These are phyloP conservation scores for Drosophila macrothrix DNA, from an alignment of 2,888 invertebrate species.

Conservation along the genomic window DNA sequence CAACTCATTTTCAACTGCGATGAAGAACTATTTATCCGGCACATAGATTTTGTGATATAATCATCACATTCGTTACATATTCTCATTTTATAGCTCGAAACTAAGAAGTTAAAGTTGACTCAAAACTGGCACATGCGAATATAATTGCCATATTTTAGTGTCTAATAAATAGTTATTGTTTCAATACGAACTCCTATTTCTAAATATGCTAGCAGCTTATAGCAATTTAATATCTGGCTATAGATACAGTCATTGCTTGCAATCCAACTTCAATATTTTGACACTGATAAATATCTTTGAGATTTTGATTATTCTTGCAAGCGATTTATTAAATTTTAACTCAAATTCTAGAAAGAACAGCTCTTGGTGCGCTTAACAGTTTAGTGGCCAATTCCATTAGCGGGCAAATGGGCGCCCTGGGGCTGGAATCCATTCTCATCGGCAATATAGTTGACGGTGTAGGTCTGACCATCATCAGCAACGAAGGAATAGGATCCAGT, in stretches of 20 bases:
- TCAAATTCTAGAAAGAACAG: slow-evolving; percentile 70
- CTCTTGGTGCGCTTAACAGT: slow-evolving; percentile 58
- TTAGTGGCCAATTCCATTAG: slow-evolving; percentile 60
- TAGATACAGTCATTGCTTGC: background rate
- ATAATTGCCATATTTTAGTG: background rate
- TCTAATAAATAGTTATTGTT: background rate
- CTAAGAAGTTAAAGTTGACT: slow-evolving; percentile 45
- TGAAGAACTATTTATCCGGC: background rate
- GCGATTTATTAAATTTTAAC: slow-evolving; percentile 59
- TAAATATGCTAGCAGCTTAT: background rate
- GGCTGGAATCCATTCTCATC: slow-evolving; percentile 85
- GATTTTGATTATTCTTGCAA: slow-evolving; percentile 48
- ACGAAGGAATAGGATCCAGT: slow-evolving; percentile 86
- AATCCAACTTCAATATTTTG: background rate
- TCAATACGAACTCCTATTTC: background rate
- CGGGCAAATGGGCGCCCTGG: slow-evolving; percentile 83
- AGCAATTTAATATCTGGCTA: background rate
- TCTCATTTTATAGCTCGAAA: slow-evolving; percentile 35
- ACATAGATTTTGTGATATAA: background rate
- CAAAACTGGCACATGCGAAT: background rate
- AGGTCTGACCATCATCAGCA: slow-evolving; percentile 87
- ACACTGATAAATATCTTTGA: background rate
- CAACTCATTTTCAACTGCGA: background rate
- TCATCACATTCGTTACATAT: background rate
- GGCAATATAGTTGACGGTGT: slow-evolving; percentile 86